Base-by-base conservation (phyloP, 2,797 vertebrate genomes). In the Phaenicophaeus curvirostris region DNA sequence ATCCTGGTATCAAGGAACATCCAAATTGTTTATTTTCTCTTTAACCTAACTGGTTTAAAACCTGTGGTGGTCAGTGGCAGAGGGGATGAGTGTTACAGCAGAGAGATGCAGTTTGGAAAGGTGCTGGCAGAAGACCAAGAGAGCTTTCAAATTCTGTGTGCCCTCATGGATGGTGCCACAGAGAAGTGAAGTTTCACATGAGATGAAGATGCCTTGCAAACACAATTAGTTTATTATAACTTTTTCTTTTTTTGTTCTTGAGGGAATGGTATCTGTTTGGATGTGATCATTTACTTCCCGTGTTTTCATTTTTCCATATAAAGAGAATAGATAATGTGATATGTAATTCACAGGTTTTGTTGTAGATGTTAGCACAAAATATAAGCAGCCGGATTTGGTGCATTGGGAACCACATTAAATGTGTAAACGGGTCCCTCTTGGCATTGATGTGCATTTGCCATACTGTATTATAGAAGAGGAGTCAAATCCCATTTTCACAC, bases 311-410 rank as follows among this genome's bases (percentile, higher is more conserved):
- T 65, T n/a, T 62, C 37, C 2, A 0, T 69, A 24, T 54, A 44
- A 73, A 55, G 27, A 66, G 15, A 48, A 42, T 23, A 78, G 35
- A 30, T 27, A 3, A 59, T 44, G 14, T 19, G 14, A 35, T 54
- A 19, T 0, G 0, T 74, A 63, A 48, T 31, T 85, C 20, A 65
- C 2, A 13, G 25, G 5, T 39, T 88, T 77, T 59, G 5, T 41
- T 76, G 25, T 35, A 71, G 31, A 51, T 65, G 42, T 50, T 30
- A 46, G 17, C 16, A 53, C 23, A 80, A 87, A 86, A 61, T 61
- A 27, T 13, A 63, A 58, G 5, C 0, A 0, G 17, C 39, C 63
- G 5, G 21, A 35, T 78, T 58, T 23, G 10, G 17, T 31, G 9
- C 50, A 25, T 2, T 54, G 23, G 13, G 33, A 86, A 25, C 21